Evolutionary conservation across 2,113 vertebrate species (phyloP).

Genomic region (Diadophis punctatus): DNA sequence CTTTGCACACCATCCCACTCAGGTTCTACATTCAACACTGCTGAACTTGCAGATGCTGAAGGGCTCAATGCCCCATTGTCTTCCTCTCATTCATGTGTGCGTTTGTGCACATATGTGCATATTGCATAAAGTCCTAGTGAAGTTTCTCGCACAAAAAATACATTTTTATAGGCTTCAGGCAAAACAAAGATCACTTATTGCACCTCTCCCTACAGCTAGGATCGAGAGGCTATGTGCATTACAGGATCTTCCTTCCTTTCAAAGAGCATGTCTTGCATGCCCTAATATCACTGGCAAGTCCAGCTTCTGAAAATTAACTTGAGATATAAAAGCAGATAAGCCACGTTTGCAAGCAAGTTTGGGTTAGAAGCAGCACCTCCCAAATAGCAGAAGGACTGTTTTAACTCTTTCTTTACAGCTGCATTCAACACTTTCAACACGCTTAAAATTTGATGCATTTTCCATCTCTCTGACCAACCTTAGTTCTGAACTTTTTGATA

Average conservation of each 20-base stretch:
- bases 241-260: conserved; percentile 7
- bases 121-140: conserved; percentile 35
- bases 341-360: conserved; percentile 20
- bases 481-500: conserved; percentile 56
- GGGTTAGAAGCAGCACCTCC: not conserved
- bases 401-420: conserved; percentile 16
- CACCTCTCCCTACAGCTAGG: conserved; percentile 40
- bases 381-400: not conserved
- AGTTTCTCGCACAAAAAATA: conserved; percentile 22
- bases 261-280: not conserved
- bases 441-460: conserved; percentile 73
- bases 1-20: not conserved
- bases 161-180: conserved; percentile 58
- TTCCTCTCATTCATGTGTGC: not conserved
- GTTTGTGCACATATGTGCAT: not conserved
- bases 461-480: conserved; percentile 55
- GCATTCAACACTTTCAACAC: conserved; percentile 58
- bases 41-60: not conserved
- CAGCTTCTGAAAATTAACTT: not conserved
- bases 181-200: conserved; percentile 51
- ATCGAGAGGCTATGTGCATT: conserved; percentile 40
- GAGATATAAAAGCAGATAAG: not conserved
- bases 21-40: conserved; percentile 15
- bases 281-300: not conserved
- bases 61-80: not conserved